Conservation (phyloP, 2,888 invertebrate genomes). For the Latheticus oryzae region DNA sequence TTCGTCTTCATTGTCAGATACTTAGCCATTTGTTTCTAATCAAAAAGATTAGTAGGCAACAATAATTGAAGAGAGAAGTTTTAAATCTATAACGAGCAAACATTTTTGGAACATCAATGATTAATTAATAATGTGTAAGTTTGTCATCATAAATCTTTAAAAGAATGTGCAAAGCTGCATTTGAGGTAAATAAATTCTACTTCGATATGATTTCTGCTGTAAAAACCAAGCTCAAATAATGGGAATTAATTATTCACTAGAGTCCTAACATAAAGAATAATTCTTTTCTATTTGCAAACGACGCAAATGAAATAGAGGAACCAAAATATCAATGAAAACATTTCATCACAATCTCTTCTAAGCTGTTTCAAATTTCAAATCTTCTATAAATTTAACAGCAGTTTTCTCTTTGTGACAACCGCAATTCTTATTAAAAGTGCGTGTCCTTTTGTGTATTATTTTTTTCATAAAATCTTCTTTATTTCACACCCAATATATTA, state of each 20-base stretch:
- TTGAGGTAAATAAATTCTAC: slow-evolving; percentile 20
- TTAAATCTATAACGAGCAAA: no score
- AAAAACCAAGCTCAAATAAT: slow-evolving; percentile 20
- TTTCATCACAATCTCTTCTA: slow-evolving; percentile 25
- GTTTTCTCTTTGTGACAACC: slow-evolving; percentile 30
- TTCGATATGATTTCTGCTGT: slow-evolving; percentile 30
- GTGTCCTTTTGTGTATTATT: no score
- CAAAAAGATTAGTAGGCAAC: no score
- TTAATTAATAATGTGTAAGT: no score
- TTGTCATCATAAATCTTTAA: slow-evolving; percentile 2
- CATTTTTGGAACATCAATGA: no score
- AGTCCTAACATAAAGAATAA: slow-evolving; percentile 26
- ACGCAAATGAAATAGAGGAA: slow-evolving; percentile 15
- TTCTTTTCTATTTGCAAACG: slow-evolving; percentile 32
- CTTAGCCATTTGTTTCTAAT: no score
- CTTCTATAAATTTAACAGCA: slow-evolving; percentile 29
- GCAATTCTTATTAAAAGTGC: no score
- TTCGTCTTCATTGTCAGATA: no score
- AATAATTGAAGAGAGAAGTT: no score
- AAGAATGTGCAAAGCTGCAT: slow-evolving; percentile 18
- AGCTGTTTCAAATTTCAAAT: slow-evolving; percentile 28
- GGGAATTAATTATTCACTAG: slow-evolving; percentile 35
- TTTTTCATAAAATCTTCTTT: no score
- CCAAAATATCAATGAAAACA: slow-evolving; percentile 17
- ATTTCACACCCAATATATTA: slow-evolving; percentile 28